These are phyloP conservation scores for Epinephelus lanceolatus DNA, from an alignment of 2,113 vertebrate genomes.

Conservation along the genomic window DNA sequence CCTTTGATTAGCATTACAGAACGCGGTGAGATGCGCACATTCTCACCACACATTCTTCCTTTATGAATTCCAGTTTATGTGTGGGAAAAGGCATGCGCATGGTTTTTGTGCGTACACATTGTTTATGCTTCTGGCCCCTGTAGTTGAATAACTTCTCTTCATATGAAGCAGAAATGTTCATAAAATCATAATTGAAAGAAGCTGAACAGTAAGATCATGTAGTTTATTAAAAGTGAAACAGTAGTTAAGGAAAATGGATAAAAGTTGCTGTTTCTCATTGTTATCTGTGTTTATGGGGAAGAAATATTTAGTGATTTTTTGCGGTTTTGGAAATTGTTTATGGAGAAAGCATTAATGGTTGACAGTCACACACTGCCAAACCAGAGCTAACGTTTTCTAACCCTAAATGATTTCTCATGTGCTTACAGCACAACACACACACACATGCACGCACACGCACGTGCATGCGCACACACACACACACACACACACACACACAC, in stretches of 20 bases:
- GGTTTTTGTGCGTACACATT: too few relatives aligned
- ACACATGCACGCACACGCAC: not conserved
- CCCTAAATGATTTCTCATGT: conserved; percentile 52
- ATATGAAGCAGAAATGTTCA: not conserved
- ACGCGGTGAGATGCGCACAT: too few relatives aligned
- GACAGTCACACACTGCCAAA: conserved; percentile 43
- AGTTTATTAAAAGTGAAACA: not conserved
- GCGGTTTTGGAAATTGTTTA: conserved; percentile 43
- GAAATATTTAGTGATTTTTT: conserved; percentile 16
- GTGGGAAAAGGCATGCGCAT: too few relatives aligned
- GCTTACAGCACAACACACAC: conserved; percentile 15
- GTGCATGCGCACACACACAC: too few relatives aligned
- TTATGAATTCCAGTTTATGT: too few relatives aligned
- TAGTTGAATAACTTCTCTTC: not conserved
- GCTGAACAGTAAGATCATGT: not conserved
- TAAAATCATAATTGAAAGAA: not conserved
- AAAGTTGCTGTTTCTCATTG: conserved; percentile 14
- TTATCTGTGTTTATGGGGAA: conserved; percentile 16
- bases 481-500: too few relatives aligned
- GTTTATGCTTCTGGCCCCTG: too few relatives aligned
- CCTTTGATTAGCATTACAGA: too few relatives aligned
- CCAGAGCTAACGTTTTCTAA: conserved; percentile 49
- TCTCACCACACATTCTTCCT: too few relatives aligned
- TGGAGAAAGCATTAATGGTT: conserved; percentile 46
- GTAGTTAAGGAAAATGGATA: conserved; percentile 10